Base-by-base conservation (phyloP, 2,797 vertebrate genomes). In the Chaenodraco wilsoni region DNA sequence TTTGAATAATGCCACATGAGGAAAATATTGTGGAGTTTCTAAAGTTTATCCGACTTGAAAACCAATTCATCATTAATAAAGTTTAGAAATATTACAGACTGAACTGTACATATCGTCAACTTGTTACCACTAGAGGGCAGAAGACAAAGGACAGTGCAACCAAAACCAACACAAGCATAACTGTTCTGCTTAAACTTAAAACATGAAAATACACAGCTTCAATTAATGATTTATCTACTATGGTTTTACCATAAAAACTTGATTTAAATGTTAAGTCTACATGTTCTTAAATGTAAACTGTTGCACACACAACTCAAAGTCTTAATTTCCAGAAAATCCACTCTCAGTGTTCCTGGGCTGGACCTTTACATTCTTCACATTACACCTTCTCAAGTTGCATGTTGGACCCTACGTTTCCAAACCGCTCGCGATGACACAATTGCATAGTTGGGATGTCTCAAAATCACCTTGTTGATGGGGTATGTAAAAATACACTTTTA, bases 71-170 rank as follows among this genome's bases (percentile, higher is more conserved):
- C 10, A 45, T 37, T 31, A 3, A 19, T 51, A 13, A n/a, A 0
- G 17, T 49, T 54, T n/a, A 7, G 12, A 3, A 41, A 16, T 27
- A 23, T 33, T 48, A 23, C 55, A 46, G 48, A 59, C 12, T 50
- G 19, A 17, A 45, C 27, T 66, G 14, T 11, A 27, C 21, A 16
- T 55, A n/a, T 66, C 48, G 16, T 14, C 13, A 66, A n/a, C 15
- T 12, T 65, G 37, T 21, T 10, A 54, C 69, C 73, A 72, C 64
- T 43, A 66, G 69, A 68, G 50, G 76, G 72, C 69, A 70, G 72
- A 67, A 37, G 33, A 37, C 33, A 37, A 37, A 37, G 45, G 40
- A 17, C 17, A 54, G 23, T 13, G 16, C 11, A 52, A 15, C 21
- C 37, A 41, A 46, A 14, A 63, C 40, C 50, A 27, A 9, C 44